Evolutionary conservation across 2,888 invertebrate genomes (phyloP).

Genomic region (Sussaba pulchella): DNA sequence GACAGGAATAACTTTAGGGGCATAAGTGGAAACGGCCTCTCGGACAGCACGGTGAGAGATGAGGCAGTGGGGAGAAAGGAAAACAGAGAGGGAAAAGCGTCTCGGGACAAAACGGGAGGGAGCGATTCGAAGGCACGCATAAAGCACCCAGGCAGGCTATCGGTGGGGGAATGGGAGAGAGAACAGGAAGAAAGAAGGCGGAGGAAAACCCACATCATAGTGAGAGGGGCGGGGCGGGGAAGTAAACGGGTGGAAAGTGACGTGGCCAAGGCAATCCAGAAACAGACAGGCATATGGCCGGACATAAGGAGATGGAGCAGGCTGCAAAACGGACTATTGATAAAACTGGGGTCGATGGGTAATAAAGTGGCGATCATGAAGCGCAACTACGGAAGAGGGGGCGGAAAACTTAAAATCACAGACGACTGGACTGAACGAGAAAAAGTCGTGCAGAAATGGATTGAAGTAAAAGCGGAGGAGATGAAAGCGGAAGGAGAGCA

Average conservation of each 20-base stretch:
- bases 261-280: not conserved
- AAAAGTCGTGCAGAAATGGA: slow-evolving; percentile 15
- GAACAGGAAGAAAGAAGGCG: slow-evolving; percentile 20
- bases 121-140: not conserved
- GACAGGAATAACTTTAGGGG: no score
- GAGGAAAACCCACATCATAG: slow-evolving; percentile 5
- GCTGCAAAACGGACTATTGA: slow-evolving; percentile 7
- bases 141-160: slow-evolving; percentile 8
- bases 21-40: no score
- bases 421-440: slow-evolving; percentile 29
- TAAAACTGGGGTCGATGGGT: not conserved
- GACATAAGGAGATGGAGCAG: not conserved
- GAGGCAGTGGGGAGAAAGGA: not conserved
- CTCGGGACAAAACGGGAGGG: not conserved
- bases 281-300: slow-evolving; percentile 27
- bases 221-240: not conserved
- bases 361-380: slow-evolving; percentile 34
- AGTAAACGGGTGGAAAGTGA: not conserved
- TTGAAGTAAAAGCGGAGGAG: slow-evolving; percentile 17
- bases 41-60: not conserved
- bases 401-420: slow-evolving; percentile 5
- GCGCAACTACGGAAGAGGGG: slow-evolving; percentile 11
- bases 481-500: slow-evolving; percentile 1
- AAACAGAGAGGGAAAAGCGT: no score
- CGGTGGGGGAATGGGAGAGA: slow-evolving; percentile 17